These are phyloP conservation scores for Hydrolagus affinis DNA, from an alignment of 2,113 vertebrate species.

Conservation along the genomic window DNA sequence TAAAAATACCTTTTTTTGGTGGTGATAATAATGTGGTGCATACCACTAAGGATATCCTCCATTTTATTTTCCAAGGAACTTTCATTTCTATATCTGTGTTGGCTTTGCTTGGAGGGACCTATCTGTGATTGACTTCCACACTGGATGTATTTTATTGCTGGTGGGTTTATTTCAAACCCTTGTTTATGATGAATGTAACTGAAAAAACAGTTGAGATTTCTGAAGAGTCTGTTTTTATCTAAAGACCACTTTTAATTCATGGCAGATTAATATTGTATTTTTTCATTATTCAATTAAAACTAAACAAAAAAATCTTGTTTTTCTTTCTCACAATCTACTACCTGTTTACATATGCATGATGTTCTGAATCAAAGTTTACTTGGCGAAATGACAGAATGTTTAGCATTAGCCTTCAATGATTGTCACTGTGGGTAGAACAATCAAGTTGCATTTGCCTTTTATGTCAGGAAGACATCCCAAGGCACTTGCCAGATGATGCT, in stretches of 20 bases:
- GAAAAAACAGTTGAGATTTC: not conserved
- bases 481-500: not conserved
- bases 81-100: not conserved
- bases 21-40: slow-evolving; percentile 4
- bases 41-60: not conserved
- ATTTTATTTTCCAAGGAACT: not conserved
- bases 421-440: too few relatives aligned
- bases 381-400: not conserved
- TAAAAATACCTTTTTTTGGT: slow-evolving; percentile 10
- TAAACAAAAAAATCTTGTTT: not conserved
- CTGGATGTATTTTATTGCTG: slow-evolving; percentile 21
- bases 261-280: slow-evolving; percentile 13
- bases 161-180: not conserved
- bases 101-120: not conserved
- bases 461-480: not conserved
- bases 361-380: not conserved
- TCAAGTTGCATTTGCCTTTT: too few relatives aligned
- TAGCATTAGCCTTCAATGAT: not conserved
- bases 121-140: not conserved
- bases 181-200: not conserved
- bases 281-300: slow-evolving; percentile 16
- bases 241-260: slow-evolving; percentile 1
- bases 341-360: not conserved
- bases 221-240: not conserved
- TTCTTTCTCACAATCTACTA: not conserved